Base-by-base conservation (phyloP, 1,140 invertebrate species). In the Papilio machaon region DNA sequence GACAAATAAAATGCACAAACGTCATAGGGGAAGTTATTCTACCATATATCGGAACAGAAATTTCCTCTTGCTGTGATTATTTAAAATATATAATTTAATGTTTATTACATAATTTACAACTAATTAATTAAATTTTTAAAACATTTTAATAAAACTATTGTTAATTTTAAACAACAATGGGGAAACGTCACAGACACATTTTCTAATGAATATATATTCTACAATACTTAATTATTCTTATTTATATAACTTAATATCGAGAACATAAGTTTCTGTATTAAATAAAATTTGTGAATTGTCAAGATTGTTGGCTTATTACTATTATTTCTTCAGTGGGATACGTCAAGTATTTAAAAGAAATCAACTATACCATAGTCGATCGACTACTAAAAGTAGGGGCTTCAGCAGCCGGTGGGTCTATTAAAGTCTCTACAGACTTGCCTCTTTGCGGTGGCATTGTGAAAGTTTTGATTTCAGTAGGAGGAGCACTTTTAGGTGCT, bases 41-140 rank as follows among this genome's bases (percentile, higher is more conserved):
- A 94, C 91, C 91, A 82, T 85, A 52, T 75, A 81, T 87, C 85
- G 91, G 92, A 94, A 94, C 92, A 94, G 93, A 94, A 94, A 94
- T 94, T 94, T 94, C 92, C 93, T 94, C 93, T 89, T 81, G 84
- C 80, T 85, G 90, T 91, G 91, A 91, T 83, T 81, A 67, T 82
- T 80, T 80, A n/a, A 67, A 73, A 81, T 52, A 54, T 81, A 30
- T 80, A 82, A 83, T 86, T 86, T 85, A 82, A 83, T 82, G 38
- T 88, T 87, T 88, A 89, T 88, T 86, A 81, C 76, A 47, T 80
- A 81, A 79, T 80, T 79, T 81, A 84, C 79, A 88, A 77, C 70
- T 64, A 86, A 81, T 87, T 84, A 83, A 83, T 85, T 83, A 79
- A 80, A 82, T 82, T 86, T 43, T 81, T 82, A 82, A 81, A 82